These are phyloP conservation scores for Trichosurus vulpecula DNA, from an alignment of 2,797 vertebrate genomes.

Conservation along the genomic window DNA sequence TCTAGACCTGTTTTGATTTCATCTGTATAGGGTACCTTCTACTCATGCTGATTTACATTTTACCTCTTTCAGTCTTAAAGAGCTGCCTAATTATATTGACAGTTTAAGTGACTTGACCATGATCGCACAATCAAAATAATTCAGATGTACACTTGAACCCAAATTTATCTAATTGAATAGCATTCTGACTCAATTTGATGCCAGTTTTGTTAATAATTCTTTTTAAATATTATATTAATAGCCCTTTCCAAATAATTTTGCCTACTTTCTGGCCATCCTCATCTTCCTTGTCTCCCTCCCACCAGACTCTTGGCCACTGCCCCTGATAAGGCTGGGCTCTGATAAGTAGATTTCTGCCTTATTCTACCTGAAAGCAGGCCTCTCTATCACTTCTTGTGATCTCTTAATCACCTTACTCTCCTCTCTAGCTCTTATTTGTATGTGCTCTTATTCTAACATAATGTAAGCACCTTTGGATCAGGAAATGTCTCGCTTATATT, in stretches of 20 bases:
- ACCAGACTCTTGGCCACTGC: background rate
- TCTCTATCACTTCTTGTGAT: background rate
- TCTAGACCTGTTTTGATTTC: background rate
- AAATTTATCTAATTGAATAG: background rate
- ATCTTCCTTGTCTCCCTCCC: background rate
- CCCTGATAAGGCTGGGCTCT: background rate
- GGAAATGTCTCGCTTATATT: background rate
- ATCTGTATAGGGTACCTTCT: background rate
- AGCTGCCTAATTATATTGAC: background rate
- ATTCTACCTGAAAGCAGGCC: background rate
- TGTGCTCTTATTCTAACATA: background rate
- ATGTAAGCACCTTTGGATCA: background rate
- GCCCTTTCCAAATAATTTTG: background rate
- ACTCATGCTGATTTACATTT: background rate
- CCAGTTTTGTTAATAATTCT: background rate
- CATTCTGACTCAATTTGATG: background rate
- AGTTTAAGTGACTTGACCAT: background rate
- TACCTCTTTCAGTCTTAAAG: background rate
- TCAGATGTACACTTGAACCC: background rate
- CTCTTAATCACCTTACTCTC: background rate
- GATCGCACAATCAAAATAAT: background rate
- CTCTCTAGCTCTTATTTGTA: background rate
- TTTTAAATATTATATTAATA: background rate
- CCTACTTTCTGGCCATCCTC: background rate
- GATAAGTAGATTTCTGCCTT: background rate